Evolutionary conservation across 2,113 vertebrate genomes (phyloP), one percentile per base, ranked within the genome.

Genomic region (Hydrolagus affinis): DNA sequence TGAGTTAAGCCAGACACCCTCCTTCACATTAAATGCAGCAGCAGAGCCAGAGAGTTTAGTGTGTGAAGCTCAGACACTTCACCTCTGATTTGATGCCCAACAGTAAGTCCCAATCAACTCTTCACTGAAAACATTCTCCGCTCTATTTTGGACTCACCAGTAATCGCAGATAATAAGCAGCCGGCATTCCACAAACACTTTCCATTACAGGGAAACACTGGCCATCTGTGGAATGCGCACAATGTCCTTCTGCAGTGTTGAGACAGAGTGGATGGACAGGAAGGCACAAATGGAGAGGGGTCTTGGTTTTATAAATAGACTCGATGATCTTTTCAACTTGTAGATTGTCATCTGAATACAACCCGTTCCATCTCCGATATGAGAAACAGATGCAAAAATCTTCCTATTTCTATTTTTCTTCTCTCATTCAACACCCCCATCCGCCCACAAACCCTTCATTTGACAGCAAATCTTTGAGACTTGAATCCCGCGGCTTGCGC

Each of bases 81-180:
- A 19, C n/a, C 8, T 68, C 66, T 32, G 15, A 66, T 32, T 66
- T 62, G 76, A 6, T 64, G 64, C 23, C 66, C 78, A 32, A 68
- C 78, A 68, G 8, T 21, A 83, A 32, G 21, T 83, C 62, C 60
- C 32, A 9, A 75, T n/a, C 73, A 75, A 56, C 32, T 56, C 32
- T 56, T 83, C 66, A 62, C 17, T 62, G 30, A 83, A n/a, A 83
- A 23, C 62, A 32, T 68, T 83, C 78, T 23, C 23, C 3, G 19
- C 59, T 83, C 78, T 83, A 83, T 83, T 83, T 83, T 83, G 60
- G 62, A 32, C 10, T 8, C 19, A 21, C 60, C 59, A 83, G 60
- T 83, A 83, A 83, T 83, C 78, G n/a, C 21, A 62, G 77, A 83
- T 83, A 83, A 83, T 83, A 28, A 83, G 62, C 28, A 68, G 28